Evolutionary conservation across 2,888 invertebrate genomes (phyloP), one percentile per base, ranked within the genome.

Genomic region (Hyppa rectilinea): DNA sequence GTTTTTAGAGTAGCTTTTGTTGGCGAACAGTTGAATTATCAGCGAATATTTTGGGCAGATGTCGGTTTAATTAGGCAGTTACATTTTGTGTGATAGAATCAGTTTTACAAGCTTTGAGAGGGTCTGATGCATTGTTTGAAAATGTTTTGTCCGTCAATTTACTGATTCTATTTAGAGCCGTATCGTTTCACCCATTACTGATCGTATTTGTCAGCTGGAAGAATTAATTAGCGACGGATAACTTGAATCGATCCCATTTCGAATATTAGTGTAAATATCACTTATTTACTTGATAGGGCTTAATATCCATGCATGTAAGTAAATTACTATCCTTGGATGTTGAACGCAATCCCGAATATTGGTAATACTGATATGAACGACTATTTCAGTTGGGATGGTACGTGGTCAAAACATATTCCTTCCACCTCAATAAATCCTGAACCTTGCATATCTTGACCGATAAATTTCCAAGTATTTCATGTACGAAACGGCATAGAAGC

Each of bases 1-100:
- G 88, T 88, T 89, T 92, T 90, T 88, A 87, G 87, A 85, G 73
- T 83, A 81, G 87, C 91, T 90, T 93, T 94, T 93, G 91, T 91
- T 90, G 88, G 88, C 83, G 87, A 87, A 89, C 86, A 85, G 81
- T 87, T 85, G 84, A 87, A 88, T 87, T 88, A 89, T 90, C 87
- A 88, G 87, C 83, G 85, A 88, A 86, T 88, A 85, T 86, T 90
- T 86, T 82, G 84, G 84, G 84, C 92, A 91, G 89, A 90, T 92
- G 88, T 87, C 80, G 76, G 84, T 80, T 86, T 87, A 88, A 89
- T 89, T 88, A 81, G 78, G 76, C 65, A 65, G 71, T 76, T 64
- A 71, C 59, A 68, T 75, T 83, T 72, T 71, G 62, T 68, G 26
- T 71, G 63, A 67, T 74, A 52, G n/a, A 67, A 71, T 77, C 65